These are phyloP conservation scores for Corythoichthys haematopterus DNA, from an alignment of 2,113 vertebrate genomes.

Conservation along the genomic window DNA sequence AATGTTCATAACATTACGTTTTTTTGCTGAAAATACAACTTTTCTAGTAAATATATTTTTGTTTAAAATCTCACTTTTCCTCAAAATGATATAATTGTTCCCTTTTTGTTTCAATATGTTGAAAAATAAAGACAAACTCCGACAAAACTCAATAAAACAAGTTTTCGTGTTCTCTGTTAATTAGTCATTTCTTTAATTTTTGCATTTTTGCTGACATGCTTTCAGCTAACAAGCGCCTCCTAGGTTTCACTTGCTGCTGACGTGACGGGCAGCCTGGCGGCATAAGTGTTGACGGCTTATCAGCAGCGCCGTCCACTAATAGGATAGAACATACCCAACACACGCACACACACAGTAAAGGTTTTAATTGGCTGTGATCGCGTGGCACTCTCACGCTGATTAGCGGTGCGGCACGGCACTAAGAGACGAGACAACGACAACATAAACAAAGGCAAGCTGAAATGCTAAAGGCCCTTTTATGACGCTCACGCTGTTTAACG, in stretches of 20 bases:
- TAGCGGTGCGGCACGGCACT: neutral
- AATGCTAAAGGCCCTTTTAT: neutral
- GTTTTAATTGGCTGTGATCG: neutral
- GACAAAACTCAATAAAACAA: neutral
- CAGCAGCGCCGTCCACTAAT: neutral
- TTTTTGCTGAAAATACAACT: too few species aligned
- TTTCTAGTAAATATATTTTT: too few species aligned
- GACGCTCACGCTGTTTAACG: neutral
- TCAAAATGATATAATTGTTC: too few species aligned
- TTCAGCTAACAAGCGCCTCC: neutral
- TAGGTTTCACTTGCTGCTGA: neutral
- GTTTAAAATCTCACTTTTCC: too few species aligned
- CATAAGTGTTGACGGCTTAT: neutral
- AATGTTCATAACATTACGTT: too few species aligned
- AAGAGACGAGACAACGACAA: neutral
- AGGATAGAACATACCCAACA: neutral
- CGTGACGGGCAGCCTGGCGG: neutral
- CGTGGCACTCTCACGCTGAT: neutral
- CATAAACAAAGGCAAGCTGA: neutral
- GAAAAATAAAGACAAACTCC: neutral
- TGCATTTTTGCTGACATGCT: neutral
- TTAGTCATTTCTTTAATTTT: neutral
- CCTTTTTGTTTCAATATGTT: too few species aligned
- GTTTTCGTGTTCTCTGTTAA: neutral
- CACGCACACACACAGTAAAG: neutral